Percentiles rank a stretch among this genome's conserved stretches.
phyloP scores from a whole-genome alignment of 2,888 invertebrate species.

The Nomada fabriciana region DNA sequence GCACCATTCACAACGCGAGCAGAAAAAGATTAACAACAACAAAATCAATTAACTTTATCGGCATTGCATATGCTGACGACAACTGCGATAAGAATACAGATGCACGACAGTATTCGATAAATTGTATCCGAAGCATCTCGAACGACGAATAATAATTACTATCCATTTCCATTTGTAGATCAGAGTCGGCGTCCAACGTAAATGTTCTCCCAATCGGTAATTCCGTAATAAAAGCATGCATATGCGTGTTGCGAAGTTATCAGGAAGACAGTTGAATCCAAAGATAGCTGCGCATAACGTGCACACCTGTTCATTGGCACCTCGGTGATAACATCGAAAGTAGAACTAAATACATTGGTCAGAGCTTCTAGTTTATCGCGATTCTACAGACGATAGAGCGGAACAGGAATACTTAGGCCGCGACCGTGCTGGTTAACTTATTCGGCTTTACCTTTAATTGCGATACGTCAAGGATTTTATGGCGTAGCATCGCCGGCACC shows the following conservation, averaged over 20 bases:
- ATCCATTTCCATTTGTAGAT: too few species aligned
- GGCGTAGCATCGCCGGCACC: constrained; percentile 63
- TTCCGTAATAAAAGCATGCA: constrained; percentile 9
- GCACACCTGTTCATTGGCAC: constrained; percentile 48
- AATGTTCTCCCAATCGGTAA: neutral
- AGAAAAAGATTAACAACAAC: too few species aligned
- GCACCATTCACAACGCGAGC: too few species aligned
- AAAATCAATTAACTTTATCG: too few species aligned
- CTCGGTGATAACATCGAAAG: constrained; percentile 44
- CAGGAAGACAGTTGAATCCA: constrained; percentile 6
- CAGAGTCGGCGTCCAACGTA: too few species aligned
- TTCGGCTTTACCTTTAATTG: constrained; percentile 74
- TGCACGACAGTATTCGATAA: too few species aligned
- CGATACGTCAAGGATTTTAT: constrained; percentile 74
- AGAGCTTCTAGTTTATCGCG: constrained; percentile 40
- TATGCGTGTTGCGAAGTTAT: constrained; percentile 12
- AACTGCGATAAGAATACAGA: too few species aligned
- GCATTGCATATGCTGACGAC: too few species aligned
- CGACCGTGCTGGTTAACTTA: constrained; percentile 46
- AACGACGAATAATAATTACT: too few species aligned
- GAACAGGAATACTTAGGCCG: constrained; percentile 31
- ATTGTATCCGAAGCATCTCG: too few species aligned
- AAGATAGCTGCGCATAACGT: constrained; percentile 11
- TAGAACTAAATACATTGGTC: constrained; percentile 18
- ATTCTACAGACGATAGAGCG: constrained; percentile 37